phyloP scores from a whole-genome alignment of 2,113 vertebrate species.

The Gnathochromis pfefferi region DNA sequence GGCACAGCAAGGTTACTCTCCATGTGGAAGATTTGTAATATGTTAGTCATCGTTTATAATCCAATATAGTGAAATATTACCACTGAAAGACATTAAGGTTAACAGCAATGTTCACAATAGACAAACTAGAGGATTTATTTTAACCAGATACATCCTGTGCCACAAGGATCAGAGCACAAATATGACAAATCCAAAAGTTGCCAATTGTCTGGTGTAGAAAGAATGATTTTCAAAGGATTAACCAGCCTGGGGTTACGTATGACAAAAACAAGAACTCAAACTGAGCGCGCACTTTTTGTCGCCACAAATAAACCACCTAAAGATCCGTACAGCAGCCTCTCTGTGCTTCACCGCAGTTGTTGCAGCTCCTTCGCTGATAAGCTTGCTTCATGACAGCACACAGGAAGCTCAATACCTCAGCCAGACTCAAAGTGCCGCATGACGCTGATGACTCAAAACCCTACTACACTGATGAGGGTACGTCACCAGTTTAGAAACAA shows the following conservation, averaged over 20 bases:
- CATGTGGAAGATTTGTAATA: neutral
- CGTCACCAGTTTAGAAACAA: conserved; percentile 37
- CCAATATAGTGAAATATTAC: neutral
- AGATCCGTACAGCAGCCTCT: conserved; percentile 3
- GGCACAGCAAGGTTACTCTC: conserved; percentile 13
- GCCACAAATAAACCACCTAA: conserved; percentile 49
- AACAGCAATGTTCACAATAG: neutral
- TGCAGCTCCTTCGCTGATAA: conserved; percentile 24
- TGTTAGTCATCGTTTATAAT: neutral
- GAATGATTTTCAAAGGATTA: neutral
- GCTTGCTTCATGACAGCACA: conserved; percentile 34
- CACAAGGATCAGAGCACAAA: neutral
- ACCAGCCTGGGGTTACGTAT: neutral
- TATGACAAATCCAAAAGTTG: neutral
- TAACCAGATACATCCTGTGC: neutral
- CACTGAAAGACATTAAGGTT: neutral
- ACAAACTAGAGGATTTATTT: neutral
- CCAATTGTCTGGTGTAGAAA: neutral
- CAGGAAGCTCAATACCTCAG: conserved; percentile 42
- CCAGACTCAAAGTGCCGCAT: conserved; percentile 1
- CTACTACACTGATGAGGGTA: neutral
- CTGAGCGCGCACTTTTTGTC: conserved; percentile 30
- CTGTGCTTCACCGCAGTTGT: conserved; percentile 1
- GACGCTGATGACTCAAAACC: conserved; percentile 29
- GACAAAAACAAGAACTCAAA: conserved; percentile 27